Conservation (phyloP, 2,888 invertebrate genomes). For the Augochlorella aurata region DNA sequence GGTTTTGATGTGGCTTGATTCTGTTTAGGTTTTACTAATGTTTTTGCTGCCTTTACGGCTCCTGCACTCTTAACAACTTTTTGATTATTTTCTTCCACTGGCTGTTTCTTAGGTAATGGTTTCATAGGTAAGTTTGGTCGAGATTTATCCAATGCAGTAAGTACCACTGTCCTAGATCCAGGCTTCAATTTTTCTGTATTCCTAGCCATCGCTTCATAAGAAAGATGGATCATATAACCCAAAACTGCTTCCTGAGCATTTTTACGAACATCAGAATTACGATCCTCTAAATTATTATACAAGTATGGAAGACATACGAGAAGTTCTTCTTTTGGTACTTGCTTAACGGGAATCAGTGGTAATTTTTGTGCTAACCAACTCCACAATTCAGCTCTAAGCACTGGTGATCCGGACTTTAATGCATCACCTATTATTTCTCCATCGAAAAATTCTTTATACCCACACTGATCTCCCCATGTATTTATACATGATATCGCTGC, state of each 20-base stretch:
- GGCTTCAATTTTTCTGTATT: constrained; percentile 91
- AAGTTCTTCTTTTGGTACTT: constrained; percentile 92
- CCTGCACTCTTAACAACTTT: constrained; percentile 85
- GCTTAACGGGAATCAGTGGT: constrained; percentile 87
- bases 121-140: constrained; percentile 92
- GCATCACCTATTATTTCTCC: constrained; percentile 95
- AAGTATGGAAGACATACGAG: constrained; percentile 89
- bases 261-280: constrained; percentile 95
- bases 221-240: constrained; percentile 96
- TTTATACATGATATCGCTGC: constrained; percentile 93
- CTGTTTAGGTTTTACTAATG: constrained; percentile 82
- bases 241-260: constrained; percentile 94
- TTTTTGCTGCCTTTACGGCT: constrained; percentile 82
- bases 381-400: constrained; percentile 91
- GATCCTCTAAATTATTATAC: constrained; percentile 93
- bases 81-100: constrained; percentile 83
- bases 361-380: constrained; percentile 93
- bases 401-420: constrained; percentile 92
- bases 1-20: constrained; percentile 67
- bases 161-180: constrained; percentile 89
- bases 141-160: constrained; percentile 92
- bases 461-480: constrained; percentile 92
- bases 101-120: constrained; percentile 86
- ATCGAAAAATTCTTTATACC: constrained; percentile 91
- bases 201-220: constrained; percentile 90